Percentiles rank a stretch among this genome's conserved stretches.
Conservation (phyloP, 2,888 invertebrate species). For the Calameuta pallipes region DNA sequence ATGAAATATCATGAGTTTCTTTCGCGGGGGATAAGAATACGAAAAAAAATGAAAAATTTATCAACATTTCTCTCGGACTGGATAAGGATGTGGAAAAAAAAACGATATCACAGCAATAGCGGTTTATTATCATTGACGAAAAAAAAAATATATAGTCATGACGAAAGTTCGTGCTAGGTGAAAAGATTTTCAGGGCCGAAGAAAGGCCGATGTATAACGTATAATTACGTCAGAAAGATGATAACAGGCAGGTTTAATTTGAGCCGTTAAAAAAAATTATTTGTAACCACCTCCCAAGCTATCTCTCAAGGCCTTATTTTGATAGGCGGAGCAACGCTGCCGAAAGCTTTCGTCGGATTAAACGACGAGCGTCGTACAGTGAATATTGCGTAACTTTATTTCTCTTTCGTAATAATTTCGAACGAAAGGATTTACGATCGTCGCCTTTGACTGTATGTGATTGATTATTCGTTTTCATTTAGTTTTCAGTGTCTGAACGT, state of each 20-base stretch:
- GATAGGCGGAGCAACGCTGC: slow-evolving; percentile 8
- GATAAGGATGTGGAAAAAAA: neutral
- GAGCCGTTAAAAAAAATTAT: neutral
- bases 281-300: neutral
- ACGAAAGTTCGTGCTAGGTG: neutral
- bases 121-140: neutral
- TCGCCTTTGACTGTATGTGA: neutral
- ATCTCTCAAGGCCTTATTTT: neutral
- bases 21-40: no score
- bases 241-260: neutral
- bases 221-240: neutral
- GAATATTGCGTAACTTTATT: neutral
- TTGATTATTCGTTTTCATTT: neutral
- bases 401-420: neutral
- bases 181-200: neutral
- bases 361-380: neutral
- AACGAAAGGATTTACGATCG: neutral
- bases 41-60: neutral
- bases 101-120: neutral
- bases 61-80: neutral
- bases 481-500: neutral
- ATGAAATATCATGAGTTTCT: neutral
- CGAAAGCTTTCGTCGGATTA: slow-evolving; percentile 19
- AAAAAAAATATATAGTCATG: neutral
- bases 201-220: neutral